These are phyloP conservation scores for Cyclopterus lumpus DNA, from an alignment of 2,797 vertebrate species.

Conservation along the genomic window DNA sequence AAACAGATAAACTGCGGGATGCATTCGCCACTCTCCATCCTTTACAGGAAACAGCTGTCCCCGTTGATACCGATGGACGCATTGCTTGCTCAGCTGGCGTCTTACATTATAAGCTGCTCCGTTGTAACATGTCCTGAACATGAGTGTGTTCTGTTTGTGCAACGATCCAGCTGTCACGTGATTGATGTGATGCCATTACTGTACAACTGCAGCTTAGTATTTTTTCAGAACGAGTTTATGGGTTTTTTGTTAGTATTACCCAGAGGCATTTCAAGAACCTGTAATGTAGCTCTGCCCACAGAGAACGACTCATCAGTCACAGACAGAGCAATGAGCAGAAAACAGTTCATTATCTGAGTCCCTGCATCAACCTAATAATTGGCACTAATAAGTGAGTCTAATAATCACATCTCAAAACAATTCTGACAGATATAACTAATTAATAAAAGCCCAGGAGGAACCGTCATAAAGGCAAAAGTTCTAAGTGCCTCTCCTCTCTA, in stretches of 20 bases:
- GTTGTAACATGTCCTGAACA: background rate
- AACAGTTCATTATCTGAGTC: background rate
- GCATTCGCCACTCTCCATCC: background rate
- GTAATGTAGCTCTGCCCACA: background rate
- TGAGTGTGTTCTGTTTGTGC: background rate
- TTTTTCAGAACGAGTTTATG: background rate
- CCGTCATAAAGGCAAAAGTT: background rate
- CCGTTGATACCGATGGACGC: conserved; percentile 10
- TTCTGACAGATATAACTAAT: background rate
- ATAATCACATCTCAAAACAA: background rate
- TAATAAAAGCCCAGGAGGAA: background rate
- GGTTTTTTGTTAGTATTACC: background rate
- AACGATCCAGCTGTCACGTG: background rate
- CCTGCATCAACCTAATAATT: background rate
- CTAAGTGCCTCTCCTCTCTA: background rate
- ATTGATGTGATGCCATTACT: background rate
- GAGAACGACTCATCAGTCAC: background rate
- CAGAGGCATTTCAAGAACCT: background rate
- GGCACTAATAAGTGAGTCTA: no score
- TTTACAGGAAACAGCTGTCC: conserved; percentile 25
- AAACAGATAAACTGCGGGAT: conserved; percentile 14
- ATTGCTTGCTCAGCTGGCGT: background rate
- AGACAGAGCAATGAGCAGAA: background rate
- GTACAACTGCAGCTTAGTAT: background rate
- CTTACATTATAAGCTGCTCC: background rate